phyloP scores from a whole-genome alignment of 2,797 vertebrate species.

The Antrozous pallidus region DNA sequence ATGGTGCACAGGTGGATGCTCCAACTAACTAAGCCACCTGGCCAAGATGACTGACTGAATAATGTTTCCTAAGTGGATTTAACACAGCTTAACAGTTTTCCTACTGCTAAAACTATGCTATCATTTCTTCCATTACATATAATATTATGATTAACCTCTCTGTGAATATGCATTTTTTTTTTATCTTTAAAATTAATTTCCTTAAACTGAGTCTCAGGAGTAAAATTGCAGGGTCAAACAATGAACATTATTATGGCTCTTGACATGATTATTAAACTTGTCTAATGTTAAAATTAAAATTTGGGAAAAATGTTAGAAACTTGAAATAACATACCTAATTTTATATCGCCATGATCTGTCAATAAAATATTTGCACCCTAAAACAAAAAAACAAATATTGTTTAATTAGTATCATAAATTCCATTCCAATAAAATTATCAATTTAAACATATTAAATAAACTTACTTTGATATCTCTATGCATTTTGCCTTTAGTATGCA shows the following conservation, averaged over 20 bases:
- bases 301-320: constrained; percentile 3
- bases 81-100: constrained; percentile 4
- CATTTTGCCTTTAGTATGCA: constrained; percentile 97
- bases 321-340: constrained; percentile 90
- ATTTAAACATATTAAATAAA: constrained; percentile 42
- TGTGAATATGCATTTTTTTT: constrained; percentile 21
- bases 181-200: constrained; percentile 18
- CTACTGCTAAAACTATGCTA: background rate
- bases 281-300: constrained; percentile 13
- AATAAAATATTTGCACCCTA: constrained; percentile 98
- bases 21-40: background rate
- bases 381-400: constrained; percentile 62
- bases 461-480: constrained; percentile 98
- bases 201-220: background rate
- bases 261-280: constrained; percentile 7
- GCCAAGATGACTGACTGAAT: constrained; percentile 18
- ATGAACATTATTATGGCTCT: background rate
- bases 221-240: constrained; percentile 22
- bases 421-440: background rate
- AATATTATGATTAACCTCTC: background rate
- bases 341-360: constrained; percentile 96
- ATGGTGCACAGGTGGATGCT: background rate
- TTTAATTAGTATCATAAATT: constrained; percentile 33
- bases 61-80: background rate
- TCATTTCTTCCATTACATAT: constrained; percentile 31